Evolutionary conservation across 2,113 vertebrate genomes (phyloP).

Genomic region (Eublepharis macularius): DNA sequence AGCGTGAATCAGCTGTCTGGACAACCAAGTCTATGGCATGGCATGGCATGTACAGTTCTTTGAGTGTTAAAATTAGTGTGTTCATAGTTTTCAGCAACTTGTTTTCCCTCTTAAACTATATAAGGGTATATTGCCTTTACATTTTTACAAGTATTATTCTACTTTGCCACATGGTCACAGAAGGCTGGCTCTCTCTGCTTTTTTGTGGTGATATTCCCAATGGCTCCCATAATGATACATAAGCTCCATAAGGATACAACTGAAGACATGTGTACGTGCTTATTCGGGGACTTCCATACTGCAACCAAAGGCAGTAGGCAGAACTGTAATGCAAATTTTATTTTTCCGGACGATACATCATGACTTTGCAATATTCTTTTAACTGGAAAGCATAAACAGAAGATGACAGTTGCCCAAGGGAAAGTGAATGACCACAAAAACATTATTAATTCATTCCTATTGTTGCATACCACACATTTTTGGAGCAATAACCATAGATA

Average conservation of each 20-base stretch:
- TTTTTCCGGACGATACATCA: constrained; percentile 1
- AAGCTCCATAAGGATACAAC: not conserved
- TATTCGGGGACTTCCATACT: not conserved
- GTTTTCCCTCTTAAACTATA: too few species aligned
- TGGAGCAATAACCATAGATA: not conserved
- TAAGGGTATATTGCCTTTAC: too few species aligned
- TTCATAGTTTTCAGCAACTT: too few species aligned
- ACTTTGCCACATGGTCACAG: not conserved
- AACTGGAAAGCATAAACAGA: constrained; percentile 13
- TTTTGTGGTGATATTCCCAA: not conserved
- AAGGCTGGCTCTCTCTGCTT: not conserved
- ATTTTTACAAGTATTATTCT: too few species aligned
- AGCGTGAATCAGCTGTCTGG: too few species aligned
- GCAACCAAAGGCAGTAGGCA: not conserved
- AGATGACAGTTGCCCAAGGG: not conserved
- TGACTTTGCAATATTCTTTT: constrained; percentile 17
- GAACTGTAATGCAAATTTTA: not conserved
- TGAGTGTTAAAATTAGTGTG: too few species aligned
- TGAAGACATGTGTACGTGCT: not conserved
- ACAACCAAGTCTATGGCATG: too few species aligned
- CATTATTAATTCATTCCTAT: constrained; percentile 16
- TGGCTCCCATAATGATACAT: not conserved
- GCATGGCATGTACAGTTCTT: too few species aligned
- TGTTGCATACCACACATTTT: constrained; percentile 15
- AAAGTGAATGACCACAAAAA: constrained; percentile 5